Evolutionary conservation across 2,888 invertebrate genomes (phyloP).

Genomic region (Tanaodytes sp.): DNA sequence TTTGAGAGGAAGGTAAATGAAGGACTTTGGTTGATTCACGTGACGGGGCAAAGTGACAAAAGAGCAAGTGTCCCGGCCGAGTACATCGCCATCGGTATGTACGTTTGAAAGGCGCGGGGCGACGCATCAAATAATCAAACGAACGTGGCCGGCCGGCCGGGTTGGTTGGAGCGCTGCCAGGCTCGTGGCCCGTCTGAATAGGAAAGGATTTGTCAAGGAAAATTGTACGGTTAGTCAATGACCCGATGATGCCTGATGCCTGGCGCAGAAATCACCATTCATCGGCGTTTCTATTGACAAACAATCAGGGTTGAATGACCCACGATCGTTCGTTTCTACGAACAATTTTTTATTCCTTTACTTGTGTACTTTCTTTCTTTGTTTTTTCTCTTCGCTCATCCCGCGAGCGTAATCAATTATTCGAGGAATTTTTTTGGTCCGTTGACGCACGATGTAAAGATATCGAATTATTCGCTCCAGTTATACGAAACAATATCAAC

Average conservation of each 20-base stretch:
- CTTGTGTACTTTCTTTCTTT: too few species aligned
- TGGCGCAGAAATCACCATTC: constrained; percentile 2
- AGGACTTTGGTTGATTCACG: constrained; percentile 10
- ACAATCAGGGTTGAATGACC: neutral
- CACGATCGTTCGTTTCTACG: too few species aligned
- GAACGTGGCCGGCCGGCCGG: neutral
- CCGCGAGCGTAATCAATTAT: too few species aligned
- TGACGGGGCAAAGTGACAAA: constrained; percentile 4
- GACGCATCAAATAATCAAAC: constrained; percentile 13
- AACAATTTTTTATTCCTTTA: too few species aligned
- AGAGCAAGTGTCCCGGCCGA: constrained; percentile 1
- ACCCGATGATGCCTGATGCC: too few species aligned
- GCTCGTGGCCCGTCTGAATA: constrained; percentile 3
- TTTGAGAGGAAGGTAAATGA: constrained; percentile 15
- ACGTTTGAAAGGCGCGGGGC: too few species aligned
- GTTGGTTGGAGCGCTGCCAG: neutral
- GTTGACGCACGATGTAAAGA: too few species aligned
- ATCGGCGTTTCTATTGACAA: neutral
- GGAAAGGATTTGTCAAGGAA: constrained; percentile 12
- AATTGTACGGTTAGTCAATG: constrained; percentile 4
- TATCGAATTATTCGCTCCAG: too few species aligned
- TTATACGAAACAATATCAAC: too few species aligned
- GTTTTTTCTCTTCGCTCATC: too few species aligned
- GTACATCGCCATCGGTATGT: neutral
- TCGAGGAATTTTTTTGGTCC: too few species aligned